A percentile compares a stretch with the other conserved stretches of the same genome.
Conservation (phyloP, 2,113 vertebrate species). For the Scortum barcoo region DNA sequence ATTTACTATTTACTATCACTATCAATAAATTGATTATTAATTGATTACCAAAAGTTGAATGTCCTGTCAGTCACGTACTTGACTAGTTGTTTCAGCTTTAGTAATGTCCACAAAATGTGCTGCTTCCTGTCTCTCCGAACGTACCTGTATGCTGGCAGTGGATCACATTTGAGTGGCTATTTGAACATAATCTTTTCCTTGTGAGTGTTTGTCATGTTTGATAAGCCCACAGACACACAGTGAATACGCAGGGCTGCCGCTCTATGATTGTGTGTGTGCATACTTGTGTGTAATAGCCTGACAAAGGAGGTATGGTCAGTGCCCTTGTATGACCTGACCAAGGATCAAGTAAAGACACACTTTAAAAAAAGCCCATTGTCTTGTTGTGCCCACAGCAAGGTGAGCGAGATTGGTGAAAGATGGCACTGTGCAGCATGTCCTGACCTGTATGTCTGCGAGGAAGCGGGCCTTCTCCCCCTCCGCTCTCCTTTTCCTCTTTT, state of each 20-base stretch:
- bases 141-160: background rate
- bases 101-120: background rate
- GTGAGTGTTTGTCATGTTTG: background rate
- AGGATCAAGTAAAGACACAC: background rate
- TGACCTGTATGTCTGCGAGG: conserved; percentile 26
- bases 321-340: conserved; percentile 17
- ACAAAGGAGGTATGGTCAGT: background rate
- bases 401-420: conserved; percentile 33
- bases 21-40: too few species aligned
- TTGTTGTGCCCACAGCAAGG: conserved; percentile 25
- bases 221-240: background rate
- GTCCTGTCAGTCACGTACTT: background rate
- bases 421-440: conserved; percentile 27
- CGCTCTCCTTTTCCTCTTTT: conserved; percentile 3
- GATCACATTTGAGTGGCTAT: background rate
- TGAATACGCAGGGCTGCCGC: background rate
- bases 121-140: background rate
- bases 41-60: background rate
- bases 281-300: background rate
- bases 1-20: too few species aligned
- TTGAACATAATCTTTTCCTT: background rate
- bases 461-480: conserved; percentile 20
- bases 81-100: background rate
- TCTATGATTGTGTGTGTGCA: background rate
- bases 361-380: background rate